Evolutionary conservation across 2,113 vertebrate species (phyloP).

Genomic region (Cyanocitta stelleri): DNA sequence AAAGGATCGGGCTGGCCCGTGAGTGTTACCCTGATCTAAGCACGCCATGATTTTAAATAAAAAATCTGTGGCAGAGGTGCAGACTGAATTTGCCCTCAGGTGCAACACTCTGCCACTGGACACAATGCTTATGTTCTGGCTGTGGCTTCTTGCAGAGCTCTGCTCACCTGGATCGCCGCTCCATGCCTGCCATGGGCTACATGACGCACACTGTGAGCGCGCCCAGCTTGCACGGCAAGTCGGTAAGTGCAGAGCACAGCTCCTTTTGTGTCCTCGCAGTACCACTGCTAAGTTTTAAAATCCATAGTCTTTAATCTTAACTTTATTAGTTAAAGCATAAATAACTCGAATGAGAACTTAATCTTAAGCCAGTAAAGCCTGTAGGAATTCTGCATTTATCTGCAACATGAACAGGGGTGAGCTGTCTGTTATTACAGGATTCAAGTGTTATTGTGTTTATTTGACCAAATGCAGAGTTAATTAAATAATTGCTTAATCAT

Average conservation of each 20-base stretch:
- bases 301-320: not conserved
- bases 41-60: not conserved
- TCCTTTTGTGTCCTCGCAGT: not conserved
- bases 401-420: not conserved
- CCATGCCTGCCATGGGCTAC: slow-evolving; percentile 94
- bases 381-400: not conserved
- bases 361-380: not conserved
- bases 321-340: not conserved
- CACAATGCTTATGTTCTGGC: not conserved
- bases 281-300: not conserved
- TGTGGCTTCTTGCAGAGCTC: slow-evolving; percentile 74
- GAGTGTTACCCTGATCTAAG: not conserved
- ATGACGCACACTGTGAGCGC: slow-evolving; percentile 98
- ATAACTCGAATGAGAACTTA: not conserved
- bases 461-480: slow-evolving; percentile 52
- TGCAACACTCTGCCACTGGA: not conserved
- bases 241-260: slow-evolving; percentile 75
- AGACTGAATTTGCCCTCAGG: not conserved
- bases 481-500: slow-evolving; percentile 40
- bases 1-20: not conserved
- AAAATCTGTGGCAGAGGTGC: not conserved
- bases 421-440: slow-evolving; percentile 5
- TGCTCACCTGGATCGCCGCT: slow-evolving; percentile 84
- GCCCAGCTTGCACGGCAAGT: slow-evolving; percentile 95
- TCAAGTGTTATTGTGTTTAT: slow-evolving; percentile 16